Base-by-base conservation (phyloP, 2,797 vertebrate species). In the Liparis tanakae region DNA sequence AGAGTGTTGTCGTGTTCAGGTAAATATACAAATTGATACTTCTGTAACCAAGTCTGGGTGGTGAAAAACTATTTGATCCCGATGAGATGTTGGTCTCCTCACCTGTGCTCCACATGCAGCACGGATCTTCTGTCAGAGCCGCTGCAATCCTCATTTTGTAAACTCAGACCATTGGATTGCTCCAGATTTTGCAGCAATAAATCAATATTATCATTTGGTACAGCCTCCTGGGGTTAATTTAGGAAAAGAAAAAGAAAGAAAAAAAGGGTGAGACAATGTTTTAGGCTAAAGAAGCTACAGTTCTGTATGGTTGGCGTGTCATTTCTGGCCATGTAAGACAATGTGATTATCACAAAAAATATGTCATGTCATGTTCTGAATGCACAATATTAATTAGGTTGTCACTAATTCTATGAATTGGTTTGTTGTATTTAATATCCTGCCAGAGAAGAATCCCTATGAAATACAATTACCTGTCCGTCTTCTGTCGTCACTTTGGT, bases 21-120 rank as follows among this genome's bases (percentile, higher is more conserved):
- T 59, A 58, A n/a, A 58, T 30, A 12, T 48, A 53, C 14, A 65
- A 6, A 67, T 55, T 10, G 43, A 15, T 33, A 37, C 2, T 55
- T 61, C 7, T 50, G 20, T 6, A 5, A 41, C 4, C 6, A 36
- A 6, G 39, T 62, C 36, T 55, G 41, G 13, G 10, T 18, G n/a
- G 30, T 50, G 20, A 61, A 50, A 48, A 53, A 37, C 12, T 56
- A n/a, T 12, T 10, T 20, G 15, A 51, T 54, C 39, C 54, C 46
- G 7, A 75, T 67, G 4, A 46, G 53, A 67, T 17, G 46, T 25
- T 53, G 20, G 25, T 43, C 14, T 78, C 4, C 80, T 86, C 80
- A 99, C 98, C 97, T 96, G 93, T 99, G 98, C 80, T 99, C 97
- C 55, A 99, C 95, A 0, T 98, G 95, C 1, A 99, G 91, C 10